These are phyloP conservation scores for Coptodon rendalli DNA, from an alignment of 2,113 vertebrate genomes.

Conservation along the genomic window DNA sequence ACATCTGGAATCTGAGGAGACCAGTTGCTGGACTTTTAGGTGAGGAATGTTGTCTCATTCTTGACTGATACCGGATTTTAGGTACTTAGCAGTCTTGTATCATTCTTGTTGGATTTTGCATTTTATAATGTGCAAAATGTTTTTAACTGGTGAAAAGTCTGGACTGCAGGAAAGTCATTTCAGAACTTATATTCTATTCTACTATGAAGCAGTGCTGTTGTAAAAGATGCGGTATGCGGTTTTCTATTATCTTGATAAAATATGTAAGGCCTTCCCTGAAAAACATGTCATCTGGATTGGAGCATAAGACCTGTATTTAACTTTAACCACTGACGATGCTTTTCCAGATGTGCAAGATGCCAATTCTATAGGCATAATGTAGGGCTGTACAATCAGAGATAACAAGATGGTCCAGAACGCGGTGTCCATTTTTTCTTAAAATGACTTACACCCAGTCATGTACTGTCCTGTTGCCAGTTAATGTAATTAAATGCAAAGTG, in stretches of 20 bases:
- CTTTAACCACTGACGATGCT: not conserved
- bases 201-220: not conserved
- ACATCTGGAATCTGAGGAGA: not conserved
- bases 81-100: accelerated
- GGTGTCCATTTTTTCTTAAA: not conserved
- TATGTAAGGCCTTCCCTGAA: not conserved
- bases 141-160: not conserved
- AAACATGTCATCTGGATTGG: accelerated
- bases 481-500: accelerated
- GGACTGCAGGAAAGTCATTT: accelerated
- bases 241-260: not conserved
- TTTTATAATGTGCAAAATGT: not conserved
- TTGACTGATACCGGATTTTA: not conserved
- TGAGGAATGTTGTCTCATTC: not conserved
- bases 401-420: not conserved
- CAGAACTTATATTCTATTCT: not conserved
- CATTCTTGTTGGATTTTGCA: not conserved
- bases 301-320: not conserved
- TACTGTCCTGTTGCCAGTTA: accelerated
- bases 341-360: not conserved
- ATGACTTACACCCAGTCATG: not conserved
- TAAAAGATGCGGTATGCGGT: not conserved
- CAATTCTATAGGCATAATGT: not conserved
- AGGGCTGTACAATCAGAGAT: not conserved
- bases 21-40: accelerated